A percentile compares a stretch with the other conserved stretches of the same genome.
Evolutionary conservation across 92 coral and sea anemone genomes (phyloP).

Genomic region (Phenganax stokvisi): DNA sequence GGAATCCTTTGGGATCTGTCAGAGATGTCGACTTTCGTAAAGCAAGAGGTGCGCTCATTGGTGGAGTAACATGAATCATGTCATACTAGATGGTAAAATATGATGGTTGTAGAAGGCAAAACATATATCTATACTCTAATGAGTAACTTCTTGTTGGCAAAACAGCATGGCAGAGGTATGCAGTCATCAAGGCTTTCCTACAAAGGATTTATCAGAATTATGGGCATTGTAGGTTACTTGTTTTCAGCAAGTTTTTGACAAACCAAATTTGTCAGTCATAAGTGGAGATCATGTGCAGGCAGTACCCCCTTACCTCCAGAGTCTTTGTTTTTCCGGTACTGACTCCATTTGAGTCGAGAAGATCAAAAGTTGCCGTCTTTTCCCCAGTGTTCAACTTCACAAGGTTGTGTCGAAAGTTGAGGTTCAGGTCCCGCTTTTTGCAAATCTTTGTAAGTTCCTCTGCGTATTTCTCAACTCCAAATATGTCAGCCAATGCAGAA

Average conservation of each 20-base stretch:
- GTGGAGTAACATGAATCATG: constrained; percentile 92
- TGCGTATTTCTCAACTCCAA: constrained; percentile 94
- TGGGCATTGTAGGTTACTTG: no score
- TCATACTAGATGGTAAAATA: constrained; percentile 50
- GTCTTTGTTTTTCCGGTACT: constrained; percentile 28
- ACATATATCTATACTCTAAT: no score
- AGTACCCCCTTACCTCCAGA: constrained; percentile 11
- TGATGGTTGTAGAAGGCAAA: neutral
- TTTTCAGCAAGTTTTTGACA: no score
- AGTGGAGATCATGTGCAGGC: no score
- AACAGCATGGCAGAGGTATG: no score
- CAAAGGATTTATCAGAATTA: no score
- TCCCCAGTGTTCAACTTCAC: constrained; percentile 66
- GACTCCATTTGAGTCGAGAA: constrained; percentile 47
- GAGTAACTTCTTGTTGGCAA: no score
- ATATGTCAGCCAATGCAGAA: constrained; percentile 74
- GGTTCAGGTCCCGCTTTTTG: constrained; percentile 61
- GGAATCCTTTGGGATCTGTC: constrained; percentile 76
- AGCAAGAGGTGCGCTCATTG: constrained; percentile 84
- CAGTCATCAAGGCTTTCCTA: no score
- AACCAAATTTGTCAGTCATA: no score
- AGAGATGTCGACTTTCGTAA: constrained; percentile 64
- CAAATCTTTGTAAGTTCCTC: constrained; percentile 65
- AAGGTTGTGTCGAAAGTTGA: constrained; percentile 76
- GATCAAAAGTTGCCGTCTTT: constrained; percentile 79